Conservation (phyloP, 2,113 vertebrate genomes). For the Dasyornis broadbenti region DNA sequence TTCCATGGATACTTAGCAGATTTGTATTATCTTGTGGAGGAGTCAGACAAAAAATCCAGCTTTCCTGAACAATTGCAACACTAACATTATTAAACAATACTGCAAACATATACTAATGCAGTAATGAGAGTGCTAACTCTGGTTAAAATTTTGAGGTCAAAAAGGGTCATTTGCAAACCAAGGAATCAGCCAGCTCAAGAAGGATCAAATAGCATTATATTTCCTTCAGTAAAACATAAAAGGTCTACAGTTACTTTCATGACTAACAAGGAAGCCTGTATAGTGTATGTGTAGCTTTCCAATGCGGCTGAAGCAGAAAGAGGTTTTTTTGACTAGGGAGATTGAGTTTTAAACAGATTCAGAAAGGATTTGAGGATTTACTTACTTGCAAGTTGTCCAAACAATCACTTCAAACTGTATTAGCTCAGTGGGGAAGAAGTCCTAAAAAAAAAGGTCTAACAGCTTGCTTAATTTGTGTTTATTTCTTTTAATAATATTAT, state of each 20-base stretch:
- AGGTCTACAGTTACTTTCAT: neutral
- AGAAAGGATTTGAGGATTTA: neutral
- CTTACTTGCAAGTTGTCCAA: neutral
- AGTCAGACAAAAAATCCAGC: neutral
- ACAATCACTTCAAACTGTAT: neutral
- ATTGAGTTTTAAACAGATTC: neutral
- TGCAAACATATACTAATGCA: neutral
- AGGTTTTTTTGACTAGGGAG: neutral
- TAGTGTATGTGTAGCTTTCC: neutral
- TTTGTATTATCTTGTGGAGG: neutral
- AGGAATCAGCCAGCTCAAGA: neutral
- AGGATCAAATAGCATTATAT: neutral
- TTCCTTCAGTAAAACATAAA: neutral
- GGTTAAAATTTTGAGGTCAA: neutral
- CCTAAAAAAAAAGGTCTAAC: neutral
- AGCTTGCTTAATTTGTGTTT: neutral
- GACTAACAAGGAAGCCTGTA: neutral
- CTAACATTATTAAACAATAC: neutral
- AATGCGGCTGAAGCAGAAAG: neutral
- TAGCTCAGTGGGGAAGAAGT: neutral
- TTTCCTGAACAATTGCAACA: neutral
- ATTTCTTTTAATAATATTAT: neutral
- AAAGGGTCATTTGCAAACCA: neutral
- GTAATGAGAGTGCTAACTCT: neutral
- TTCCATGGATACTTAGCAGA: slow-evolving; percentile 14